These are phyloP conservation scores for Lepidurus couesii DNA, from an alignment of 1,140 invertebrate species.

Conservation along the genomic window DNA sequence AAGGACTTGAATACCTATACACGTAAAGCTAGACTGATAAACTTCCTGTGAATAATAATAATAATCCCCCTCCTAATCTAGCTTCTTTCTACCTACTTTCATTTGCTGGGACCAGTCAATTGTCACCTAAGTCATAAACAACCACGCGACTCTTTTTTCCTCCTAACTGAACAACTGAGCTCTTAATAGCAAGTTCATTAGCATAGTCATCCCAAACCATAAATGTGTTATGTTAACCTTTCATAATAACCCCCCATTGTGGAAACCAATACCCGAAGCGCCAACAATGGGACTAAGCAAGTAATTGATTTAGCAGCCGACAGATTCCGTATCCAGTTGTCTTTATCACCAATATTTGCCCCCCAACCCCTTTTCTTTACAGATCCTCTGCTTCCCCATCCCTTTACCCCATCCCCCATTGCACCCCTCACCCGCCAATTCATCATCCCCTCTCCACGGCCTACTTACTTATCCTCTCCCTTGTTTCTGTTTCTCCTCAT, in stretches of 20 bases:
- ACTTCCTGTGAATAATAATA: too few relatives aligned
- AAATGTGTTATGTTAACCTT: constrained; percentile 5
- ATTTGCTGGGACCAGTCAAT: neutral
- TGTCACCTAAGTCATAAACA: neutral
- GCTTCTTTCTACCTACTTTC: too few relatives aligned
- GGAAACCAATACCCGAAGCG: neutral
- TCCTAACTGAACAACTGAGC: neutral
- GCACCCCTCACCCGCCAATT: neutral
- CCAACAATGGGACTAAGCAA: neutral
- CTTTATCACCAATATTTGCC: neutral
- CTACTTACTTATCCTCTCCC: constrained; percentile 18
- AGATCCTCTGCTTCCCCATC: neutral
- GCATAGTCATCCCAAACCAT: neutral
- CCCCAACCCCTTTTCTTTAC: neutral
- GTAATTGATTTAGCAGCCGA: constrained; percentile 9
- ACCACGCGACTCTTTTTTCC: too few relatives aligned
- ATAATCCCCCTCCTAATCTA: too few relatives aligned
- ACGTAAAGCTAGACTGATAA: too few relatives aligned
- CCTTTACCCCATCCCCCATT: neutral
- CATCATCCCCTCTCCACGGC: constrained; percentile 5
- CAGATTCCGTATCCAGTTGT: neutral
- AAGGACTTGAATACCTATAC: too few relatives aligned
- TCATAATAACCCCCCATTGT: neutral
- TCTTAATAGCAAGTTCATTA: neutral
- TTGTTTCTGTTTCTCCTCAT: neutral